Evolutionary conservation across 2,113 vertebrate genomes (phyloP), one percentile per base, ranked within the genome.

Genomic region (Sinocyclocheilus rhinocerous): DNA sequence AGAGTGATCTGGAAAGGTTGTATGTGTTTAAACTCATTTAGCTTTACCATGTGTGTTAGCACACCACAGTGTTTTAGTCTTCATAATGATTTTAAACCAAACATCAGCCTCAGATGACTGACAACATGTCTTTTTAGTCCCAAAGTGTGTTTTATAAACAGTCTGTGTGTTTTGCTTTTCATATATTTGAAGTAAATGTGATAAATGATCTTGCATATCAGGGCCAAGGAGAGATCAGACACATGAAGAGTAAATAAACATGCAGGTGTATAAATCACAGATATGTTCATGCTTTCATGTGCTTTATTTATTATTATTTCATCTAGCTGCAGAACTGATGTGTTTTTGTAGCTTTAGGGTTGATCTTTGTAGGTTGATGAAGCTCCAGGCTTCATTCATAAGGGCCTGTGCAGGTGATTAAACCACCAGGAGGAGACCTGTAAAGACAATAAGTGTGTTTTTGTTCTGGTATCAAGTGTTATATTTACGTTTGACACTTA

Each of bases 11-110:
- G 52, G 29, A 18, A 73, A 33, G 20, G 33, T 69, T 57, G 45
- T 70, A 0, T 82, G 45, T 75, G 67, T 72, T 24, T 52, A 39
- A 72, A 84, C 82, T 59, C 69, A 81, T 63, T 84, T 84, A 75
- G 82, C 82, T 36, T 70, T 73, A 84, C 82, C 82, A 84, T 84
- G 82, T 83, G 81, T 84, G 82, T 57, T 84, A 84, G 69, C 82
- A 57, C 50, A 72, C 67, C 50, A 73, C n/a, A 57, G 18, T 84
- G 33, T 59, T 59, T 52, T 73, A 18, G 20, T 59, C 48, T 55
- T n/a, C 33, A 20, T 22, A 15, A 42, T 29, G 10, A 4, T 73
- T 84, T 73, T 0, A 18, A 16, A 10, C 29, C 16, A 73, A 73
- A 73, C 16, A 18, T 59, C 69, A 0, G 12, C 20, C 50, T 75